Evolutionary conservation across 2,113 vertebrate species (phyloP).

Genomic region (Grallaria varia): DNA sequence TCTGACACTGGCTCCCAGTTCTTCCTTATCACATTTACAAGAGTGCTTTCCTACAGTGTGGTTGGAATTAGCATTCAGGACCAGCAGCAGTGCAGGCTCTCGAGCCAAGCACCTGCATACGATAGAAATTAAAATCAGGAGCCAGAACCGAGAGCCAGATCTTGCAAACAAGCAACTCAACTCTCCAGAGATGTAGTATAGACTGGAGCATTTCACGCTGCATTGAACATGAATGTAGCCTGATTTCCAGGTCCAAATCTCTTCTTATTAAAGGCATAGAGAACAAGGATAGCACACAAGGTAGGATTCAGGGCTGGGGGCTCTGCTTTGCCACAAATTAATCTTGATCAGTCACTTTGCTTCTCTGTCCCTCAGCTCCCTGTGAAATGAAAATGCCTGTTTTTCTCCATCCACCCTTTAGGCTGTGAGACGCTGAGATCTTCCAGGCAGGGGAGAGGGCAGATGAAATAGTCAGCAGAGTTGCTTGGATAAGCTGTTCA

Average conservation of each 20-base stretch:
- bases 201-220: conserved; percentile 8
- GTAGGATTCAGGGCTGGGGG: neutral
- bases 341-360: neutral
- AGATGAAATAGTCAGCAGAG: neutral
- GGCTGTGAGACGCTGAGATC: neutral
- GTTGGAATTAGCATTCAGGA: conserved; percentile 44
- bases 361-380: neutral
- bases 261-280: neutral
- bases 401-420: neutral
- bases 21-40: conserved; percentile 37
- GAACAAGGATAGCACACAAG: neutral
- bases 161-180: neutral
- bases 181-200: neutral
- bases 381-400: neutral
- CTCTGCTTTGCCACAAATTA: neutral
- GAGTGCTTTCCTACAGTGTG: neutral
- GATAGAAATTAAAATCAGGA: conserved; percentile 46
- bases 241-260: neutral
- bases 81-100: neutral
- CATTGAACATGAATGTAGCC: neutral
- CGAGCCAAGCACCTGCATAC: conserved; percentile 15
- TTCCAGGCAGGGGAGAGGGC: neutral
- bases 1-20: neutral
- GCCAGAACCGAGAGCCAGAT: conserved; percentile 30
- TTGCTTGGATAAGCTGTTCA: neutral